Percentiles rank a stretch among this genome's conserved stretches.
Conservation (phyloP, 2,888 invertebrate genomes). For the Coecobrya sp. region DNA sequence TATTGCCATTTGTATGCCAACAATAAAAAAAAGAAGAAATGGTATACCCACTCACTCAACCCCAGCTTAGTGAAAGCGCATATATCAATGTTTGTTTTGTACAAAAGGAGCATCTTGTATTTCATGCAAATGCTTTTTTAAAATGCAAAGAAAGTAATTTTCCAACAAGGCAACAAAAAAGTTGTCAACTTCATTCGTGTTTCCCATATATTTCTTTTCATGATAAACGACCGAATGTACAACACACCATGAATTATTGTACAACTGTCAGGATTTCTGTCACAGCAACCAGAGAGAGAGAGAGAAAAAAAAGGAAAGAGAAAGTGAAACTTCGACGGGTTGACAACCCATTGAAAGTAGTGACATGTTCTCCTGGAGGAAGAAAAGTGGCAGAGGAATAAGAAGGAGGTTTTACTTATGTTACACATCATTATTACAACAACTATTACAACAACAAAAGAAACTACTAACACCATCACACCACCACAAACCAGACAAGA, state of each 20-base stretch:
- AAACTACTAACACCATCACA: not conserved
- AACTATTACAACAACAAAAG: not conserved
- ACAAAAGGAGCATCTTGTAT: not conserved
- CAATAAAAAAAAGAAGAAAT: too few relatives aligned
- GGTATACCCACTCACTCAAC: too few relatives aligned
- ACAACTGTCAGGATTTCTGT: constrained; percentile 36
- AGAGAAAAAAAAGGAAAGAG: not conserved
- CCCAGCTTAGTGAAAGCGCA: too few relatives aligned
- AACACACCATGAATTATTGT: constrained; percentile 25
- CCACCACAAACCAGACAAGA: not conserved
- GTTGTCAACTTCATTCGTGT: not conserved
- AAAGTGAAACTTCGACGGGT: constrained; percentile 3
- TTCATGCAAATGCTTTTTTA: not conserved
- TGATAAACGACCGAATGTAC: constrained; percentile 17
- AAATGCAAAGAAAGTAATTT: not conserved
- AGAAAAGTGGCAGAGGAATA: not conserved
- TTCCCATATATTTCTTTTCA: constrained; percentile 41
- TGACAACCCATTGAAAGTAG: not conserved
- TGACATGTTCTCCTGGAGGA: not conserved
- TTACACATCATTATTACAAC: not conserved
- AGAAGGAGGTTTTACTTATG: not conserved
- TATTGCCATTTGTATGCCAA: too few relatives aligned
- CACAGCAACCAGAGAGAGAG: not conserved
- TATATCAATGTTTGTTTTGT: too few relatives aligned
- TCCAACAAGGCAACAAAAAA: not conserved